Conservation (phyloP, 2,888 invertebrate species). For the Cordilura impudica region DNA sequence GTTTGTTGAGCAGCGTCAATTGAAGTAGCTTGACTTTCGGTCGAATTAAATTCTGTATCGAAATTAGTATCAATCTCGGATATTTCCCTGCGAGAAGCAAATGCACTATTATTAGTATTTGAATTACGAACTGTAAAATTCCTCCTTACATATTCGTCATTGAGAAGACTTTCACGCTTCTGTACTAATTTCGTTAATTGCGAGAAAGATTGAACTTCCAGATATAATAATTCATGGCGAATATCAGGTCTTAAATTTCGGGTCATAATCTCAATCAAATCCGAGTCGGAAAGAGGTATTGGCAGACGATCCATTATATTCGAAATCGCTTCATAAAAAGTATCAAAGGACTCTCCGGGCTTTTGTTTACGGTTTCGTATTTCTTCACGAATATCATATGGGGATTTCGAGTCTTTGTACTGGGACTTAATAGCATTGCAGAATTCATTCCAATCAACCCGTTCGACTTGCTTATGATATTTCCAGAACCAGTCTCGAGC, state of each 20-base stretch:
- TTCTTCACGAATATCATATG: conserved; percentile 1
- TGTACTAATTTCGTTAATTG: conserved; percentile 1
- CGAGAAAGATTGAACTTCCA: not conserved
- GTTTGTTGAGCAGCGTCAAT: not conserved
- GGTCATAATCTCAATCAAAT: too few relatives aligned
- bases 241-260: not conserved
- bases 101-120: too few relatives aligned
- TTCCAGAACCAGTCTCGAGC: conserved; percentile 28
- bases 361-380: not conserved
- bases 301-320: not conserved
- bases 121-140: not conserved
- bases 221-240: conserved; percentile 15
- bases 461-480: conserved; percentile 18
- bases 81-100: not conserved
- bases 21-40: not conserved
- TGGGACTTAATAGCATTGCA: conserved; percentile 12
- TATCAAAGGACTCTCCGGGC: not conserved
- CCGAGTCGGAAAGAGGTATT: too few relatives aligned
- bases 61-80: not conserved
- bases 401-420: conserved; percentile 3
- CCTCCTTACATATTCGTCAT: conserved; percentile 1
- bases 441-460: conserved; percentile 1
- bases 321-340: not conserved
- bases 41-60: not conserved
- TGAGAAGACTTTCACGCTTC: conserved; percentile 4